Evolutionary conservation across 2,113 vertebrate genomes (phyloP), one percentile per base, ranked within the genome.

Genomic region (Marcusenius ussheri): DNA sequence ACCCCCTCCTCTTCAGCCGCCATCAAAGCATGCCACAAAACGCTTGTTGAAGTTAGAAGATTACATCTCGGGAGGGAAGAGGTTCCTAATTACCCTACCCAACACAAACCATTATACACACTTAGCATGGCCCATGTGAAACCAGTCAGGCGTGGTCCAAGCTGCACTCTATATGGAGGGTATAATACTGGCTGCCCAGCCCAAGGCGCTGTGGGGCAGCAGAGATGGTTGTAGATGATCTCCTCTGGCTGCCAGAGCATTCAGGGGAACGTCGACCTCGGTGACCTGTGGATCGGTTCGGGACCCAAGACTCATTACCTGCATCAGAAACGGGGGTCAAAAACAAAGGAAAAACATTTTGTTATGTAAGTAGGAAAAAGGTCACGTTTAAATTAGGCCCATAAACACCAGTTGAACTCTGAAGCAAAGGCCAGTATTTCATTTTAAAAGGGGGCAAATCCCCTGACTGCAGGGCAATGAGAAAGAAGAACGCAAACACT

Each of bases 1-100:
- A 5, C 21, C 83, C 83, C 45, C 83, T 13, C 45, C 45, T 47
- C 83, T 84, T 1, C 39, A 47, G 45, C 39, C 39, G 9, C n/a
- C 51, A 87, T 45, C 45, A 42, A 47, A 42, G 39, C 47, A 53
- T 66, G 47, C 42, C 42, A 88, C 74, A 47, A 51, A 45, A 74
- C 53, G 46, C 88, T 84, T 91, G 90, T 89, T 89, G 74, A 90
- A 51, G 21, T 88, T 89, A 45, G 15, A 51, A 83, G 53, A 91
- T 83, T 66, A 77, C 50, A 83, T 89, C 66, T 87, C 15, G 56
- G n/a, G 74, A 51, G 31, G 35, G 13, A 70, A 66, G 56, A 15
- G 53, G 70, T 15, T 49, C 2, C 15, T 84, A 90, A 91, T 91
- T 66, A 83, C 42, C 15, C 45, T 62, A 62, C 56, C 49, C n/a